Evolutionary conservation across 2,888 invertebrate species (phyloP).

Genomic region (Eupithecia centaureata): DNA sequence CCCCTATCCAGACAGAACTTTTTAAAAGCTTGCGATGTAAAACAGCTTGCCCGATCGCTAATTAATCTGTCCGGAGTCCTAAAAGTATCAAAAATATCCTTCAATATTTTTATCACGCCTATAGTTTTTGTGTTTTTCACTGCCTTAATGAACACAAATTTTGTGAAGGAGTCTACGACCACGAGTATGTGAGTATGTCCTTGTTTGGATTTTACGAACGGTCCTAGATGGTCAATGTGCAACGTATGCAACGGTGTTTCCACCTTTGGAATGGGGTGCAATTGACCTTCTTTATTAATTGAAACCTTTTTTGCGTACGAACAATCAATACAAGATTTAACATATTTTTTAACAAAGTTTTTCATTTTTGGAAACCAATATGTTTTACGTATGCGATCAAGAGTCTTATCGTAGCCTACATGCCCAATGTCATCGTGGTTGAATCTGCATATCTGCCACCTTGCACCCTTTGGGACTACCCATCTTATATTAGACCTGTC

Average conservation of each 20-base stretch:
- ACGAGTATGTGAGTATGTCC: constrained; percentile 7
- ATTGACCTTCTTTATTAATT: neutral
- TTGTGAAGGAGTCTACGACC: constrained; percentile 6
- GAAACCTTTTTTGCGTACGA: neutral
- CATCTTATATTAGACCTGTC: neutral
- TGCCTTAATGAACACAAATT: constrained; percentile 1
- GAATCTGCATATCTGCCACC: neutral
- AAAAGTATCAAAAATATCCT: constrained; percentile 6
- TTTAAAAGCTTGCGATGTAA: constrained; percentile 4
- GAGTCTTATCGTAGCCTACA: neutral
- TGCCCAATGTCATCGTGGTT: constrained; percentile 17
- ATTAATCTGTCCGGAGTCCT: neutral
- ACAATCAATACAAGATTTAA: neutral
- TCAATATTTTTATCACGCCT: neutral
- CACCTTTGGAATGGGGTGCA: neutral
- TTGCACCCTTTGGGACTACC: constrained; percentile 13
- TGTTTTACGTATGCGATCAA: neutral
- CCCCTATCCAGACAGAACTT: neutral
- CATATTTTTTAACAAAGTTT: neutral
- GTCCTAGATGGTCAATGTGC: constrained; percentile 15
- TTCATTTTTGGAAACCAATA: constrained; percentile 4
- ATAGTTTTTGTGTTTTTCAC: constrained; percentile 6
- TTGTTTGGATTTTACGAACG: neutral
- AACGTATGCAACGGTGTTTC: constrained; percentile 5
- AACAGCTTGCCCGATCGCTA: constrained; percentile 6